Percentiles rank a stretch among this genome's conserved stretches.
Evolutionary conservation across 2,113 vertebrate genomes (phyloP).

Genomic region (Xiphophorus hellerii): DNA sequence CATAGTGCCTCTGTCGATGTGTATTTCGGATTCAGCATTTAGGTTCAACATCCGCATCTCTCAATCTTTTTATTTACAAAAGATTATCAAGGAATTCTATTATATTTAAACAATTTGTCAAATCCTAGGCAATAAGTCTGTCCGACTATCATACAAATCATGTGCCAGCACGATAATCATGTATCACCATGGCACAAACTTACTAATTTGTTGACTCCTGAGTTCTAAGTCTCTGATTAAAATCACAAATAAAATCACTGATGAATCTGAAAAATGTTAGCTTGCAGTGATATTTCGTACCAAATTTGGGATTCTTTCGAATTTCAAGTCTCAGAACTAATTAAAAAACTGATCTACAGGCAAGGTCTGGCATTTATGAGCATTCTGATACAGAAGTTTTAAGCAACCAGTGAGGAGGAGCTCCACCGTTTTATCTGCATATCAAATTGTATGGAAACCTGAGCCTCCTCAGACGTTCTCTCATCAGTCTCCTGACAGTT

Average conservation of each 20-base stretch:
- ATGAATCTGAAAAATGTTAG: too few species aligned
- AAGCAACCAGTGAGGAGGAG: conserved; percentile 13
- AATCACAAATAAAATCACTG: neutral
- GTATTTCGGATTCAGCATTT: too few species aligned
- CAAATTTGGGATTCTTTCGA: neutral
- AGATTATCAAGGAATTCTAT: too few species aligned
- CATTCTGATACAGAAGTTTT: conserved; percentile 12
- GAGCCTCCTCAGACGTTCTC: conserved; percentile 30
- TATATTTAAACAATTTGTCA: too few species aligned
- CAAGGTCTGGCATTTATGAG: conserved; percentile 5
- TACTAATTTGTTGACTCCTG: neutral
- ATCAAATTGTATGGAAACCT: conserved; percentile 39
- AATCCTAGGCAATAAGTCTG: too few species aligned
- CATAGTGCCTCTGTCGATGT: neutral
- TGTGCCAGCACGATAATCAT: too few species aligned
- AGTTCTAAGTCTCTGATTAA: neutral
- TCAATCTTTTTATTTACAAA: too few species aligned
- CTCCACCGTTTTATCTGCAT: conserved; percentile 39
- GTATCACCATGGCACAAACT: too few species aligned
- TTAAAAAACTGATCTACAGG: conserved; percentile 4
- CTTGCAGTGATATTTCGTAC: too few species aligned
- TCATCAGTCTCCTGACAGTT: conserved; percentile 49
- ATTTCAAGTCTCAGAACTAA: neutral
- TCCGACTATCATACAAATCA: too few species aligned
- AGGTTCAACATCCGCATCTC: too few species aligned